Evolutionary conservation across 2,888 invertebrate species (phyloP).

Genomic region (Monoplex corrugatus): DNA sequence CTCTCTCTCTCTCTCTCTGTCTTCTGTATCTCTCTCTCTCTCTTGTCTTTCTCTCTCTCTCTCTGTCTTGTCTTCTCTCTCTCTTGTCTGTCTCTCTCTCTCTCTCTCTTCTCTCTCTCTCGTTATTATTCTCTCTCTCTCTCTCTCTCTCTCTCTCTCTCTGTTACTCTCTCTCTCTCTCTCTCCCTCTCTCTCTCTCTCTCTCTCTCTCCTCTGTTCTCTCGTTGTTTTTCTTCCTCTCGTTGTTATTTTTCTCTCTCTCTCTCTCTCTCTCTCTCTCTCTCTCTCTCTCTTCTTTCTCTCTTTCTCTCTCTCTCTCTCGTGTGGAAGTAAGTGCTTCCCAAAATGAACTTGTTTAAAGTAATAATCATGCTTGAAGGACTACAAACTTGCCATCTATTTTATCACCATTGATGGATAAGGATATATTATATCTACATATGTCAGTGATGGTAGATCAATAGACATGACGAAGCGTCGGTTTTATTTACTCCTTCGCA

Average conservation of each 20-base stretch:
- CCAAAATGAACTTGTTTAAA: no score
- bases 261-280: neutral
- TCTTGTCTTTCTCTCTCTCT: slow-evolving; percentile 13
- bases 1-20: neutral
- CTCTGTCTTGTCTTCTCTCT: slow-evolving; percentile 27
- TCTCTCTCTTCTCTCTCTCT: neutral
- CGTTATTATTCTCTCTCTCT: neutral
- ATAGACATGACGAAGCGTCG: no score
- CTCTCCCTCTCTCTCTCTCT: neutral
- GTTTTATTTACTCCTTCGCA: no score
- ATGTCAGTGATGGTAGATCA: no score
- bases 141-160: neutral
- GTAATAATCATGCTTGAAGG: no score
- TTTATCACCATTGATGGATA: no score
- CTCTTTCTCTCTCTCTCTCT: slow-evolving; percentile 5
- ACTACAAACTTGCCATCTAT: no score
- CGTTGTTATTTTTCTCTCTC: neutral
- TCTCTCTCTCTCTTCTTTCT: neutral
- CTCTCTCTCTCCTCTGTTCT: neutral
- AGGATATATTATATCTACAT: no score
- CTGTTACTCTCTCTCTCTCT: neutral
- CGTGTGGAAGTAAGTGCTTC: neutral
- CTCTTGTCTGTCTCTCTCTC: neutral
- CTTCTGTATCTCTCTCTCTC: neutral
- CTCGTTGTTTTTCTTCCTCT: neutral